These are phyloP conservation scores for Bombus confusus DNA, from an alignment of 1,140 invertebrate genomes.

Conservation along the genomic window DNA sequence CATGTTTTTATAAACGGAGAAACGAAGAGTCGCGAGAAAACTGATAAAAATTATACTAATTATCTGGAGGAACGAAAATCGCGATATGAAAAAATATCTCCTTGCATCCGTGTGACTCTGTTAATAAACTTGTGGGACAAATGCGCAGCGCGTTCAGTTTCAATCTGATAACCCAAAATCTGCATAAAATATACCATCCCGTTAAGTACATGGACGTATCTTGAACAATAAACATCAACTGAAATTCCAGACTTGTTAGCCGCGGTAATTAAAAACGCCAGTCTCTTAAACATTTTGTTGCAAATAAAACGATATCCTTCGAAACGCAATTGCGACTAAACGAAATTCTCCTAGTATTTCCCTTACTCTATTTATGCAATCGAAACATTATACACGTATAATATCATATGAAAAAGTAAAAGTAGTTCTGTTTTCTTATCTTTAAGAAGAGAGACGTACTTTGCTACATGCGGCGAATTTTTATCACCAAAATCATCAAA, in stretches of 20 bases:
- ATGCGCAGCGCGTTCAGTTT: background rate
- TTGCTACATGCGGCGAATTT: background rate
- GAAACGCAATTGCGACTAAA: background rate
- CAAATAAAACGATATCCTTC: background rate
- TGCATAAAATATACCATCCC: background rate
- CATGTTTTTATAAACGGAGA: too few relatives aligned
- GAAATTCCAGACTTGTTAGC: background rate
- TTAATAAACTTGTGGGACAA: constrained; percentile 3
- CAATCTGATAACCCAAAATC: background rate
- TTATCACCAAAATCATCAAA: background rate
- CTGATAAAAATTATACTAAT: background rate
- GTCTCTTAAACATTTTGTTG: background rate
- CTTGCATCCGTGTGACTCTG: background rate
- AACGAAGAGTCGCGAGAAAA: background rate
- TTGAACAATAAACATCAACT: background rate
- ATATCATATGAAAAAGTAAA: too few relatives aligned
- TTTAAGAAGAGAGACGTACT: background rate
- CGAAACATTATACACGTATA: too few relatives aligned
- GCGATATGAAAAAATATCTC: background rate
- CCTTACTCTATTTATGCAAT: background rate
- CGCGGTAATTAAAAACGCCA: background rate
- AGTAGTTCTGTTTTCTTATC: background rate
- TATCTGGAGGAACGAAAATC: background rate
- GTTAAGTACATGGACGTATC: background rate
- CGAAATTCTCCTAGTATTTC: background rate